phyloP scores from a whole-genome alignment of 2,888 invertebrate species.

The Mylabris sibirica region DNA sequence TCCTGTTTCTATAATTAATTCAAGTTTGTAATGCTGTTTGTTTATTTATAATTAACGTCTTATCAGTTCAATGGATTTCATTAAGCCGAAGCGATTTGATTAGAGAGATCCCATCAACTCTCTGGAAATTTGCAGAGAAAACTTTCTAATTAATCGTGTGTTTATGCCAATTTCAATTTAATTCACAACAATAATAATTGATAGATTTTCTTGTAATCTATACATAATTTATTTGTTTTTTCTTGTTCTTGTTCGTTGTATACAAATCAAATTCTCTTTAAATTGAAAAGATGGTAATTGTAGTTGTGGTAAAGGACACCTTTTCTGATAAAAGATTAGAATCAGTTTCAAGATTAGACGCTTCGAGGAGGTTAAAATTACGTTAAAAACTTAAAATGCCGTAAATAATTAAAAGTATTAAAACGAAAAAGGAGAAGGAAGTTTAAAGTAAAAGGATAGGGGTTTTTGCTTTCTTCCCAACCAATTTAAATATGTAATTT shows the following conservation, averaged over 20 bases:
- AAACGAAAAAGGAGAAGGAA: slow-evolving; percentile 35
- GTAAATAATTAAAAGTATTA: slow-evolving; percentile 47
- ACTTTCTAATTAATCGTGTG: slow-evolving; percentile 3
- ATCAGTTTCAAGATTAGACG: neutral
- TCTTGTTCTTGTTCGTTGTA: slow-evolving; percentile 2
- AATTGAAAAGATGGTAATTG: slow-evolving; percentile 16
- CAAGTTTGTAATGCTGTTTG: slow-evolving; percentile 53
- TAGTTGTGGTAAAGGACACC: slow-evolving; percentile 8
- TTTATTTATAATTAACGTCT: slow-evolving; percentile 59
- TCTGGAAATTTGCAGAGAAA: slow-evolving; percentile 1
- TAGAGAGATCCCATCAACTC: slow-evolving; percentile 37
- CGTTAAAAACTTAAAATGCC: slow-evolving; percentile 40
- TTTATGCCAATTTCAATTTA: slow-evolving; percentile 6
- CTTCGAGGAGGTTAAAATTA: slow-evolving; percentile 31
- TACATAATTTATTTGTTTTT: neutral
- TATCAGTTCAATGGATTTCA: slow-evolving; percentile 58
- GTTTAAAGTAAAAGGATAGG: slow-evolving; percentile 6
- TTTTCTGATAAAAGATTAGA: neutral
- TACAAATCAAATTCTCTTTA: slow-evolving; percentile 31
- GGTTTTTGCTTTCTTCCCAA: neutral
- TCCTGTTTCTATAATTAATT: slow-evolving; percentile 49
- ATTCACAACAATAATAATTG: slow-evolving; percentile 4
- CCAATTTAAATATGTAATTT: slow-evolving; percentile 53
- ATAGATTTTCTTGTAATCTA: neutral
- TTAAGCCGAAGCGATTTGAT: slow-evolving; percentile 57